Conservation (phyloP, 2,113 vertebrate species). For the Amphiprion ocellaris region DNA sequence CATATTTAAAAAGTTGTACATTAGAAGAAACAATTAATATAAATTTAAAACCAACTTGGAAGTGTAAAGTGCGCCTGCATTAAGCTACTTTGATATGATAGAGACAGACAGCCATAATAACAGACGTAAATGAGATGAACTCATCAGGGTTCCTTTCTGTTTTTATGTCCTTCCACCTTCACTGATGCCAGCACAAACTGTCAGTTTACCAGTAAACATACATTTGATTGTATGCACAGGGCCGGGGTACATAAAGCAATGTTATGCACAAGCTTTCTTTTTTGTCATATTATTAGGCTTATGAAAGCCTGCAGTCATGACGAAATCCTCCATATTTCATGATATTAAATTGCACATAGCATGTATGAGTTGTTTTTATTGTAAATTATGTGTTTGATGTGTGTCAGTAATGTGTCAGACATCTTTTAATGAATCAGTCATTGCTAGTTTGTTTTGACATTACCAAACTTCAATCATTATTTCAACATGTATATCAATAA, state of each 20-base stretch:
- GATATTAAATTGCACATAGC: not conserved
- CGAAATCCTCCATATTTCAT: conserved; percentile 17
- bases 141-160: conserved; percentile 8
- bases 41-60: not conserved
- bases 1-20: not conserved
- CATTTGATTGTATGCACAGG: conserved; percentile 1
- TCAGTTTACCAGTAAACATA: conserved; percentile 26
- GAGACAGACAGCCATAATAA: conserved; percentile 21
- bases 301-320: not conserved
- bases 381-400: not conserved
- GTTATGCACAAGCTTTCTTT: not conserved
- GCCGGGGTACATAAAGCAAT: conserved; percentile 3
- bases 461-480: not conserved
- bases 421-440: not conserved
- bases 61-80: not conserved
- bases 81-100: conserved; percentile 2
- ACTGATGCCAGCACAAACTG: conserved; percentile 30
- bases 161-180: conserved; percentile 22
- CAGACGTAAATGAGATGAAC: conserved; percentile 18
- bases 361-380: conserved; percentile 9
- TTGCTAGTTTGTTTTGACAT: not conserved
- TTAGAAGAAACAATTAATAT: conserved; percentile 1
- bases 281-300: not conserved
- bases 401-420: too few species aligned
- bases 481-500: not conserved